Percentiles rank a stretch among this genome's conserved stretches.
Evolutionary conservation across 1,140 invertebrate genomes (phyloP).

Genomic region (Penaeus indicus): DNA sequence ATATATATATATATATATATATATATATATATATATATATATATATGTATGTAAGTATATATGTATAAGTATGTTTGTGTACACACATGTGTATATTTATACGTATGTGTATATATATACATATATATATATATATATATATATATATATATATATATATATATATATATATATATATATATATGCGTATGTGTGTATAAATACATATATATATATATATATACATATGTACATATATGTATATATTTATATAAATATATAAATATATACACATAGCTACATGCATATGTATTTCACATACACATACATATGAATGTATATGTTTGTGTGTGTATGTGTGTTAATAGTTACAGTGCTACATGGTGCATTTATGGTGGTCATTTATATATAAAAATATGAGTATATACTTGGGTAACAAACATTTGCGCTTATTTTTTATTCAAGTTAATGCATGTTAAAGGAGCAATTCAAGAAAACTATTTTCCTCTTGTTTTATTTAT

Average conservation of each 20-base stretch:
- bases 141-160: slow-evolving; percentile 20
- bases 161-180: neutral
- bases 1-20: neutral
- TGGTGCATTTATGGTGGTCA: no score
- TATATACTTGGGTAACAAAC: no score
- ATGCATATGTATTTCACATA: neutral
- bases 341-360: neutral
- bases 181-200: neutral
- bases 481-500: neutral
- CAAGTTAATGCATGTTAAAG: neutral
- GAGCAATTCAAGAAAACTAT: neutral
- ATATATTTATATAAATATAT: neutral
- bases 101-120: neutral
- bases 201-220: neutral
- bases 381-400: no score
- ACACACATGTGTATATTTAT: neutral
- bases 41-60: neutral
- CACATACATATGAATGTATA: no score
- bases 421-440: neutral
- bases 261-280: neutral
- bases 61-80: neutral
- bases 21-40: neutral
- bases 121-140: neutral
- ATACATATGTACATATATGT: neutral
- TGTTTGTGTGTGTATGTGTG: neutral